A percentile compares a stretch with the other conserved stretches of the same genome.
phyloP scores from a whole-genome alignment of 2,888 invertebrate species.

The Seira musarum region DNA sequence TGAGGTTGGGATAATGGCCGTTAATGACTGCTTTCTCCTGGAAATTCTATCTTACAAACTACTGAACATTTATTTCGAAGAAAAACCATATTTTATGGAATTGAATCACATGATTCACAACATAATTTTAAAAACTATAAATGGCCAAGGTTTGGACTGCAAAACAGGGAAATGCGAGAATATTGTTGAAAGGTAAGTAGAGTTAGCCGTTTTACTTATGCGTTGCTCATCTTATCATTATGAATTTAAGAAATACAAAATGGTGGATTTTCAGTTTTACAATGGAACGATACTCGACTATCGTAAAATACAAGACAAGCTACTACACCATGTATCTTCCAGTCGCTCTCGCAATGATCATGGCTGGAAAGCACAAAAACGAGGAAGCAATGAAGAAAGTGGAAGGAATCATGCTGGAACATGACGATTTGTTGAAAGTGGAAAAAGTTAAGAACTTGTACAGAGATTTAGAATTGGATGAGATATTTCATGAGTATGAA shows the following conservation, averaged over 20 bases:
- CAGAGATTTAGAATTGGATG: not conserved
- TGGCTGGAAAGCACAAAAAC: constrained; percentile 82
- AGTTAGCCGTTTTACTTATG: too few relatives aligned
- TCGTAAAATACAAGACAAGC: constrained; percentile 92
- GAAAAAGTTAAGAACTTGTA: constrained; percentile 14
- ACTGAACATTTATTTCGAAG: constrained; percentile 82
- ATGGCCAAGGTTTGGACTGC: constrained; percentile 39
- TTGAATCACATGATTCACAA: constrained; percentile 88
- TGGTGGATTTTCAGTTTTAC: constrained; percentile 76
- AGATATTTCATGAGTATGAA: not conserved
- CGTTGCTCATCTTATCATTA: too few relatives aligned
- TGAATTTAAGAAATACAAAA: too few relatives aligned
- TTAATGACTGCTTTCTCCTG: constrained; percentile 89
- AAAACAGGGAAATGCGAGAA: not conserved
- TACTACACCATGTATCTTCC: constrained; percentile 96
- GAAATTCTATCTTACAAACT: constrained; percentile 85
- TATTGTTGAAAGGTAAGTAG: constrained; percentile 2
- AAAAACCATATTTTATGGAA: constrained; percentile 83
- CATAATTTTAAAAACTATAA: constrained; percentile 73
- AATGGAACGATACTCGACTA: constrained; percentile 88
- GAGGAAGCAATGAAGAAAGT: constrained; percentile 87
- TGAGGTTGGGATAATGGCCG: constrained; percentile 81
- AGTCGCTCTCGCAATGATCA: constrained; percentile 87
- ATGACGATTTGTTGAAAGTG: not conserved
- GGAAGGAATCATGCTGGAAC: constrained; percentile 84